phyloP scores from a whole-genome alignment of 1,140 invertebrate genomes.

The Ceratoteleas bidentatus region DNA sequence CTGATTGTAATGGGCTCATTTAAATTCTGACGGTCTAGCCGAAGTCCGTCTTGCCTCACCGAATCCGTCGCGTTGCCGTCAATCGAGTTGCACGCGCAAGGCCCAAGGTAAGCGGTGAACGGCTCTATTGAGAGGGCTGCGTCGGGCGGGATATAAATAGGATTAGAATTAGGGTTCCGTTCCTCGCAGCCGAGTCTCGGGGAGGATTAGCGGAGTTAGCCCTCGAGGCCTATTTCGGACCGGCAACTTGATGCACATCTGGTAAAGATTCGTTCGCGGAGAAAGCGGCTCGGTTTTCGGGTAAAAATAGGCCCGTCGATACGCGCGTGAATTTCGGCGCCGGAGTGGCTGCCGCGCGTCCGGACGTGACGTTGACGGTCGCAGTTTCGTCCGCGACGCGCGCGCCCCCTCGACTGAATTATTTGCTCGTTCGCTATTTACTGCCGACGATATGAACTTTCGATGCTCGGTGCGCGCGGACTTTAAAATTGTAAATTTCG shows the following conservation, averaged over 20 bases:
- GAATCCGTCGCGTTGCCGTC: slow-evolving; percentile 15
- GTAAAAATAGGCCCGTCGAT: slow-evolving; percentile 50
- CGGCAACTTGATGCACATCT: slow-evolving; percentile 55
- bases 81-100: slow-evolving; percentile 23
- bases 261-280: slow-evolving; percentile 42
- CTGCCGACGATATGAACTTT: slow-evolving; percentile 43
- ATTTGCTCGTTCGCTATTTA: slow-evolving; percentile 44
- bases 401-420: neutral
- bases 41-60: too few species aligned
- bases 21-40: too few species aligned
- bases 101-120: slow-evolving; percentile 27
- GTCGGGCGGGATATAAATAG: slow-evolving; percentile 52
- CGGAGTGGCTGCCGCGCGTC: neutral
- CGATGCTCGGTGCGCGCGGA: slow-evolving; percentile 22
- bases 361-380: neutral
- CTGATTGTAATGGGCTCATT: too few species aligned
- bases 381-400: neutral
- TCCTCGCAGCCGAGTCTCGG: slow-evolving; percentile 32
- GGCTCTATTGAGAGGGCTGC: slow-evolving; percentile 27
- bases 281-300: slow-evolving; percentile 14
- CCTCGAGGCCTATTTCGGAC: slow-evolving; percentile 58
- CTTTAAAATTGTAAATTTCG: slow-evolving; percentile 42
- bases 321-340: slow-evolving; percentile 20
- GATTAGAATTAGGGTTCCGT: slow-evolving; percentile 51
- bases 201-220: slow-evolving; percentile 60